Conservation (phyloP, 2,797 vertebrate species). For the Pristis pectinata region DNA sequence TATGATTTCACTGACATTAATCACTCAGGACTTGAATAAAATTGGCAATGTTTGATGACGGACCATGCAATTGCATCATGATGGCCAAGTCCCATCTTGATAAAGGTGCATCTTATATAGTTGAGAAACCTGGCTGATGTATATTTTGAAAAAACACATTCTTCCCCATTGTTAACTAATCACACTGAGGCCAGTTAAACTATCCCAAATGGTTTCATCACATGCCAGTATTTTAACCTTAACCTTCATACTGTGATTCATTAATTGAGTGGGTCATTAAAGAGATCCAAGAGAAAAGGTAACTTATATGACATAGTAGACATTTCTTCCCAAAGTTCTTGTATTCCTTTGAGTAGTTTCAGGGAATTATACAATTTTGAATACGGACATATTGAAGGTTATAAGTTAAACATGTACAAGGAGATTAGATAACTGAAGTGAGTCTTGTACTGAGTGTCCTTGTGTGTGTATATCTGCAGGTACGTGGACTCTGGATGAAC, state of each 20-base stretch:
- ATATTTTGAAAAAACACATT: background rate
- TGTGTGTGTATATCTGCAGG: conserved; percentile 52
- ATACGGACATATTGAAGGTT: background rate
- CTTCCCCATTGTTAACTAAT: background rate
- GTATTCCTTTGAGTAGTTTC: background rate
- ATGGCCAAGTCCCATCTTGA: background rate
- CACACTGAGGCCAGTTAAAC: background rate
- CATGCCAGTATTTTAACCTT: background rate
- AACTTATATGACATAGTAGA: background rate
- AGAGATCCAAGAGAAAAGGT: background rate
- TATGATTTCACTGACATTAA: background rate
- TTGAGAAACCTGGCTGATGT: background rate
- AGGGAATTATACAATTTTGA: background rate
- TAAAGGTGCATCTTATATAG: background rate
- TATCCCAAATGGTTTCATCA: background rate
- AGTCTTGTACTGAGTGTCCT: background rate
- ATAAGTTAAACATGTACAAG: background rate
- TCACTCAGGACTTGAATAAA: background rate
- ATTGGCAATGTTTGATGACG: background rate
- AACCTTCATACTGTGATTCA: background rate
- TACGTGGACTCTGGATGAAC: conserved; percentile 78
- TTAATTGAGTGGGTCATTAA: background rate
- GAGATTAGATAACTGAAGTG: background rate
- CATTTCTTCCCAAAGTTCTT: background rate
- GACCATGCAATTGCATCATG: background rate